A percentile compares a stretch with the other conserved stretches of the same genome.
These are phyloP conservation scores for Petrocephalus zakoni DNA, from an alignment of 2,113 vertebrate genomes.

Conservation along the genomic window DNA sequence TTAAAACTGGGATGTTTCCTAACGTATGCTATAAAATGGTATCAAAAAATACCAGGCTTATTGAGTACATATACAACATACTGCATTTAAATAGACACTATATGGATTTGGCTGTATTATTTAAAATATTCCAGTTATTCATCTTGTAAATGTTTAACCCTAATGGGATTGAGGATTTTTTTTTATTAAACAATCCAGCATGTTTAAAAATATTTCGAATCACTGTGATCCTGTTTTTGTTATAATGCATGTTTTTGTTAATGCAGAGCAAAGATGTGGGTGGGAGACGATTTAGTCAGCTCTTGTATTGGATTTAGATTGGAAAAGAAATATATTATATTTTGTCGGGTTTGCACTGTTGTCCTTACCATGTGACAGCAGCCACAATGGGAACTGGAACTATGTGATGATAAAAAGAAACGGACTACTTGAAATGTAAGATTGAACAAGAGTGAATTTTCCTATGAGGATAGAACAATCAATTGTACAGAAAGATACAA, in stretches of 20 bases:
- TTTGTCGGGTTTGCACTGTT: background rate
- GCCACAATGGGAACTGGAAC: background rate
- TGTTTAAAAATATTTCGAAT: background rate
- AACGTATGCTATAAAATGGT: background rate
- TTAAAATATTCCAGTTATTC: background rate
- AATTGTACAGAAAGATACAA: background rate
- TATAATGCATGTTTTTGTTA: background rate
- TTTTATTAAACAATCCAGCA: background rate
- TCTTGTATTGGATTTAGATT: background rate
- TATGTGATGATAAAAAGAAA: background rate
- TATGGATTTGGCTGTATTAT: background rate
- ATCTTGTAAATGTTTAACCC: background rate
- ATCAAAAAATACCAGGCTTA: background rate
- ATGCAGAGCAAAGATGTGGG: background rate
- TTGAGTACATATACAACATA: background rate
- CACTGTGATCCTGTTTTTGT: background rate
- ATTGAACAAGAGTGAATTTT: background rate
- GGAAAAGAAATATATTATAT: background rate
- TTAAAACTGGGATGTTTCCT: background rate
- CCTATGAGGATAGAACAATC: background rate
- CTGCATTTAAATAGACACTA: background rate
- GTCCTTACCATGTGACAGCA: background rate
- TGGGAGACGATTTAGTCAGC: background rate
- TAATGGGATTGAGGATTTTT: background rate
- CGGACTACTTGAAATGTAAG: background rate